Conservation (phyloP, 2,888 invertebrate genomes). For the Ochropacha duplaris region DNA sequence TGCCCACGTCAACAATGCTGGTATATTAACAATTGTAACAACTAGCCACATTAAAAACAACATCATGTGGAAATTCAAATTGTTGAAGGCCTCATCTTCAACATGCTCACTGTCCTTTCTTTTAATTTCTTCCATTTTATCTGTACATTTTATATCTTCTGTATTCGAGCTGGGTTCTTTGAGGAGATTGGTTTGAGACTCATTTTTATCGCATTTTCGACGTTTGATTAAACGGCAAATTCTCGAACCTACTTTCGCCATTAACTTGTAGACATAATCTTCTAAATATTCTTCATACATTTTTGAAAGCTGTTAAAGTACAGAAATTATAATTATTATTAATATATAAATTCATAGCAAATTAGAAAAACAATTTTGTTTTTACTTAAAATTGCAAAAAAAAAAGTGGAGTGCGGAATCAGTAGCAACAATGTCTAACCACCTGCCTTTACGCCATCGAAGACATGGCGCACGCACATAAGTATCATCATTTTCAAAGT, state of each 20-base stretch:
- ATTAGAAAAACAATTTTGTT: not conserved
- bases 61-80: slow-evolving; percentile 88
- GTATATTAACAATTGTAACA: slow-evolving; percentile 86
- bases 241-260: slow-evolving; percentile 65
- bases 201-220: slow-evolving; percentile 26
- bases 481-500: too few relatives aligned
- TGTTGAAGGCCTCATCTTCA: slow-evolving; percentile 62
- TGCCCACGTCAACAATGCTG: slow-evolving; percentile 90
- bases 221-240: slow-evolving; percentile 52
- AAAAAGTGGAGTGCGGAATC: too few relatives aligned
- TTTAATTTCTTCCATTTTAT: slow-evolving; percentile 12
- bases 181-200: slow-evolving; percentile 25
- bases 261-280: slow-evolving; percentile 79
- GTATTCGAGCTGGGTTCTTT: slow-evolving; percentile 13
- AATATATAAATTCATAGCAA: too few relatives aligned
- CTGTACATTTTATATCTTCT: slow-evolving; percentile 18
- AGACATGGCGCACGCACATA: too few relatives aligned
- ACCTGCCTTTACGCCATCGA: too few relatives aligned
- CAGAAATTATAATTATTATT: slow-evolving; percentile 14
- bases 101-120: slow-evolving; percentile 26
- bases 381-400: too few relatives aligned
- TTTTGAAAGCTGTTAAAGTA: slow-evolving; percentile 85
- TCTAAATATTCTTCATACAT: slow-evolving; percentile 90
- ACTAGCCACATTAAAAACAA: slow-evolving; percentile 87
- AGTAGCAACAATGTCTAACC: too few relatives aligned